phyloP scores from a whole-genome alignment of 92 coral and sea anemone species.

The Phenganax marumi region DNA sequence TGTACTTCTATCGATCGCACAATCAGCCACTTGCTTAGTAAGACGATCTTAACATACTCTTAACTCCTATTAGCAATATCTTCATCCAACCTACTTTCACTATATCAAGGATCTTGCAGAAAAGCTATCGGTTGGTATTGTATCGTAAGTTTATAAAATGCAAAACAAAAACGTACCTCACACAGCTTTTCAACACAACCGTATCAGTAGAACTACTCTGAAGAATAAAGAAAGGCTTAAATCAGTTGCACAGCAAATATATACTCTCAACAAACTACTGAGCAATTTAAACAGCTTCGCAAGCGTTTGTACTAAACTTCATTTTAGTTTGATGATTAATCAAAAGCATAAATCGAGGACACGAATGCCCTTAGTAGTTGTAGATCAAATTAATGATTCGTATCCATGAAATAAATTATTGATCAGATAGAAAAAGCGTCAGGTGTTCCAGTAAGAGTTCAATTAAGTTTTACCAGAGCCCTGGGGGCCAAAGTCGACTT shows the following conservation, averaged over 20 bases:
- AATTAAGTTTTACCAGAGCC: slow-evolving; percentile 7
- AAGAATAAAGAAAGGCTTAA: slow-evolving; percentile 1
- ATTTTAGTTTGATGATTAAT: background rate
- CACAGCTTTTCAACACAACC: slow-evolving; percentile 42
- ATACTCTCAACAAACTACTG: background rate
- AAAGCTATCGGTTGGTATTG: background rate
- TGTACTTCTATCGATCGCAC: background rate
- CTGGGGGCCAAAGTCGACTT: slow-evolving; percentile 1
- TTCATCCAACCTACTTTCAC: background rate
- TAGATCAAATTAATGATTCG: background rate
- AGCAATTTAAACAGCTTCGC: background rate
- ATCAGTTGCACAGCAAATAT: slow-evolving; percentile 3
- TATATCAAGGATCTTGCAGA: background rate
- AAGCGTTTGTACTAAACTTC: background rate
- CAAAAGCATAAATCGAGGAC: background rate
- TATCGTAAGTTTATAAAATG: background rate
- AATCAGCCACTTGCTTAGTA: background rate
- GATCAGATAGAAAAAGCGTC: slow-evolving; percentile 1
- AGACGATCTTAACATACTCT: too few relatives aligned
- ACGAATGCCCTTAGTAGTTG: slow-evolving; percentile 1
- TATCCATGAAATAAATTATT: slow-evolving; percentile 20
- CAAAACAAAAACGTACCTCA: slow-evolving; percentile 4
- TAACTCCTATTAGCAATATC: too few relatives aligned
- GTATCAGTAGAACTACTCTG: slow-evolving; percentile 44
- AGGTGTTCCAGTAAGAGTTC: slow-evolving; percentile 7